Evolutionary conservation across 2,797 vertebrate species (phyloP).

Genomic region (Silurus aristotelis): DNA sequence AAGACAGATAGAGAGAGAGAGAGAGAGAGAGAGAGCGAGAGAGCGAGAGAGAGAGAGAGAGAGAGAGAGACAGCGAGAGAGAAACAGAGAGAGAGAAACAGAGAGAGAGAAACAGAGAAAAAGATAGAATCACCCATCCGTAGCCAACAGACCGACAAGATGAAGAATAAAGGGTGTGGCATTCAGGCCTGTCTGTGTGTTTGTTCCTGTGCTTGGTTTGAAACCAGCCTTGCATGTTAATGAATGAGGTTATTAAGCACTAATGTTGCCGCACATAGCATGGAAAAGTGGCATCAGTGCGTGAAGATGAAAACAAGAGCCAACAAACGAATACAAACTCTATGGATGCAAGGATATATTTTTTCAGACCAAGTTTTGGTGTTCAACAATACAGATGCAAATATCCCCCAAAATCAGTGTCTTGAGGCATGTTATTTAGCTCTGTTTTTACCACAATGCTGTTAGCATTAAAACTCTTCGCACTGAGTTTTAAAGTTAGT

Average conservation of each 20-base stretch:
- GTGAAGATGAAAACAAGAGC: background rate
- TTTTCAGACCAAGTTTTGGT: background rate
- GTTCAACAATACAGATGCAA: no score
- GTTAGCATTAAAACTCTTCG: background rate
- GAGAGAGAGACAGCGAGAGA: conserved; percentile 67
- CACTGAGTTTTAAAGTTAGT: background rate
- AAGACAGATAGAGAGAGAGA: conserved; percentile 68
- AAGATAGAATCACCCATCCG: conserved; percentile 47
- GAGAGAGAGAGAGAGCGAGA: conserved; percentile 61
- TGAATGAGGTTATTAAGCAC: conserved; percentile 36
- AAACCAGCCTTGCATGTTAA: conserved; percentile 43
- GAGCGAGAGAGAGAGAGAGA: conserved; percentile 59
- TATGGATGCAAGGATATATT: background rate
- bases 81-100: conserved; percentile 60
- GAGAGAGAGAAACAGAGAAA: conserved; percentile 41
- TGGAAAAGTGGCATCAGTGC: conserved; percentile 9
- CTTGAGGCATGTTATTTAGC: background rate
- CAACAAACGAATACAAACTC: background rate
- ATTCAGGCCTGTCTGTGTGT: conserved; percentile 32
- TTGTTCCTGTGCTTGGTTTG: conserved; percentile 28
- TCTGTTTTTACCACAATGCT: background rate
- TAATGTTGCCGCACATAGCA: conserved; percentile 13
- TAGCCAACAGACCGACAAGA: conserved; percentile 59
- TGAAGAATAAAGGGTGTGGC: conserved; percentile 44
- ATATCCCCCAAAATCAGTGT: no score